Conservation (phyloP, 2,888 invertebrate species). For the Podabrus alpinus region DNA sequence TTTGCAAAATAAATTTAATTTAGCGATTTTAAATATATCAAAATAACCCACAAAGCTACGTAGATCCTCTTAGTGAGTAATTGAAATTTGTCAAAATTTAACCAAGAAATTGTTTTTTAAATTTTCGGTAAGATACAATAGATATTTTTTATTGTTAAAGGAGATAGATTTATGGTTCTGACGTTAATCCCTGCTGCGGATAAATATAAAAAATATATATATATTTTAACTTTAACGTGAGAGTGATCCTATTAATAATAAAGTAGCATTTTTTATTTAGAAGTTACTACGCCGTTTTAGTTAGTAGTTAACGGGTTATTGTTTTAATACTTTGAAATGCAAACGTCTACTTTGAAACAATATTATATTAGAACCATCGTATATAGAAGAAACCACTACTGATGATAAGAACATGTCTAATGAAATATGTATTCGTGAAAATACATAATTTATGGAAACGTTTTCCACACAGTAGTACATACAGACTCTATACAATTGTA, state of each 20-base stretch:
- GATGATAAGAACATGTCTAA: background rate
- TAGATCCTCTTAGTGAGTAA: background rate
- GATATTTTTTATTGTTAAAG: background rate
- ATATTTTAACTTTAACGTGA: background rate
- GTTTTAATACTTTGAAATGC: background rate
- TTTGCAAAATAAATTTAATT: background rate
- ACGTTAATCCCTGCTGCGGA: background rate
- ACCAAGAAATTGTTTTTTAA: background rate
- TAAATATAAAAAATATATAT: no score
- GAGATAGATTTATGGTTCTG: background rate
- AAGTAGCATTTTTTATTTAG: background rate
- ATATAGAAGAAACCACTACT: background rate
- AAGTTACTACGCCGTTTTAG: background rate
- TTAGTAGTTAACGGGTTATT: background rate
- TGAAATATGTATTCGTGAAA: background rate
- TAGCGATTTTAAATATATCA: background rate
- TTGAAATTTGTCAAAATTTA: background rate
- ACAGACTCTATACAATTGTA: background rate
- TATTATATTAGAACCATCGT: background rate
- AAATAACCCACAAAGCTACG: background rate
- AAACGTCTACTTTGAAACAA: background rate
- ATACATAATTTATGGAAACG: background rate
- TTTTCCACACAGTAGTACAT: background rate
- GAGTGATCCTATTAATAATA: background rate
- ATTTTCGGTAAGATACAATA: background rate